A percentile compares a stretch with the other conserved stretches of the same genome.
Evolutionary conservation across 2,113 vertebrate genomes (phyloP).

Genomic region (Synchiropus splendidus): DNA sequence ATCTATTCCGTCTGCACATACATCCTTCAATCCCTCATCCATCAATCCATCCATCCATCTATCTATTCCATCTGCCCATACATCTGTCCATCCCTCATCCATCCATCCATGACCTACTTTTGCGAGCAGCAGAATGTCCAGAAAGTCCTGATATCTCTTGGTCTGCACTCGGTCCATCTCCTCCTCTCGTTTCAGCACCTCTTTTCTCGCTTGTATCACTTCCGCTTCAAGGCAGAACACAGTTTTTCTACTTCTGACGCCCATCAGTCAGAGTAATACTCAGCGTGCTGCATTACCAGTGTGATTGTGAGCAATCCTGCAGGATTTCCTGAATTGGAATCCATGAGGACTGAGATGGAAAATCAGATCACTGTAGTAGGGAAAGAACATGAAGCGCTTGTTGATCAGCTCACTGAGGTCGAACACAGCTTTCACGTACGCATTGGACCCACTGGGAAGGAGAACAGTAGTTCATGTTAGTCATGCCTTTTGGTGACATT

Average conservation of each 20-base stretch:
- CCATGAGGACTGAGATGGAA: slow-evolving; percentile 79
- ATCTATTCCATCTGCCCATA: no score
- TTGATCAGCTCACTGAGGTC: slow-evolving; percentile 63
- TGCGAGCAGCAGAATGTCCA: slow-evolving; percentile 82
- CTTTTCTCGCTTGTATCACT: slow-evolving; percentile 71
- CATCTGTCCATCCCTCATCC: no score
- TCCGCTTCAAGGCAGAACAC: slow-evolving; percentile 45
- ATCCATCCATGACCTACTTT: slow-evolving; percentile 60
- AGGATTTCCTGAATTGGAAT: slow-evolving; percentile 64
- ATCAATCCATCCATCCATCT: no score
- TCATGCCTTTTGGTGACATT: no score
- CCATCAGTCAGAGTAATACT: background rate
- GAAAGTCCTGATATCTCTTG: slow-evolving; percentile 79
- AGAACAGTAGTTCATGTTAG: slow-evolving; percentile 4
- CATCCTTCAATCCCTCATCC: no score
- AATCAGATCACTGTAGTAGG: slow-evolving; percentile 72
- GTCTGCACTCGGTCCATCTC: slow-evolving; percentile 61
- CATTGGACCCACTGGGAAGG: slow-evolving; percentile 62
- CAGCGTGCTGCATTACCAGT: slow-evolving; percentile 56
- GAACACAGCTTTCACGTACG: slow-evolving; percentile 78
- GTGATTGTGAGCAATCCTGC: slow-evolving; percentile 64
- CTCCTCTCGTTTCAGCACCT: slow-evolving; percentile 57
- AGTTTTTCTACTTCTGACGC: background rate
- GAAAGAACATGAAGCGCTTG: slow-evolving; percentile 55
- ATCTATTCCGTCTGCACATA: no score